Base-by-base conservation (phyloP, 2,888 invertebrate species). In the Drosophila quinaria region DNA sequence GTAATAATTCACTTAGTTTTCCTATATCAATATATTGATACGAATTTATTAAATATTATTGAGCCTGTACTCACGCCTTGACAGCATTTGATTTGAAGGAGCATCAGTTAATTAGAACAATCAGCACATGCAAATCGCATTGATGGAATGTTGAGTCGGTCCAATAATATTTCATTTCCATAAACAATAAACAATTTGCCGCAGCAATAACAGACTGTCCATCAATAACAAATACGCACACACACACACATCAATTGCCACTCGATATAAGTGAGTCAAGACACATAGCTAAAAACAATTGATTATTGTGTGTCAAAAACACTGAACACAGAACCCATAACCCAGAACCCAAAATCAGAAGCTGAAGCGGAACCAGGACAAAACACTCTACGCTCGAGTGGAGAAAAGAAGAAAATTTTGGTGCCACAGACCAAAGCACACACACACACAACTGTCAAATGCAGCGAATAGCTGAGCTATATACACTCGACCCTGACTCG, bases 271-370 rank as follows among this genome's bases (percentile, higher is more conserved):
- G 56, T 51, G 50, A 63, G 69, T 44, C 50, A 69, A 72, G 78
- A 64, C 78, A 77, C 42, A 78, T 39, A 50, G 83, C 90, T 75
- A 79, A 73, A 80, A 90, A 84, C 90, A 84, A 84, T 84, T 90
- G 90, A 84, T 86, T 90, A 88, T 84, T 90, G 77, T 86, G 54
- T 81, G 84, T 86, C 84, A 88, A 88, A 84, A 90, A 86, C 83
- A 84, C 69, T 35, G 75, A 42, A 33, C 46, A 31, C 37, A 44
- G 39, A 25, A 31, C 15, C 37, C 19, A n/a, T n/a, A n/a, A n/a
- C n/a, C 35, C 13, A 37, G 6, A 37, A 35, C 13, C 37, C 60
- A 19, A n/a, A 9, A 37, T 4, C 51, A 10, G 19, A 55, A 46
- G 33, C 55, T 42, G 37, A 33, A 33, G 35, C 15, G 33, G 31